Evolutionary conservation across 2,888 invertebrate species (phyloP).

Genomic region (Coronaproctus castanopsis): DNA sequence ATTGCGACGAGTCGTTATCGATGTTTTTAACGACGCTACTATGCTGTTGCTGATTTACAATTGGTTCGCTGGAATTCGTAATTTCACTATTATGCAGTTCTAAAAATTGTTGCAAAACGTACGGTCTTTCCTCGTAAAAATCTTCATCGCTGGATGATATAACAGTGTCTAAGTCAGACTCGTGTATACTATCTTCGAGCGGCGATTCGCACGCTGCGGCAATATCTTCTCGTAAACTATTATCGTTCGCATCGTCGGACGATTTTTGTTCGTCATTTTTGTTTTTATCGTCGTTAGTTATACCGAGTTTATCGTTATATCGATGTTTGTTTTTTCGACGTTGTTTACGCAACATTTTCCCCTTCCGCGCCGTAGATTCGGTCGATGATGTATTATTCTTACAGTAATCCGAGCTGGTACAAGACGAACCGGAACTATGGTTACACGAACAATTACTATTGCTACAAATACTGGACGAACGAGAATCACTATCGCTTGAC

Average conservation of each 20-base stretch:
- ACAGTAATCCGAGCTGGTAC: conserved; percentile 22
- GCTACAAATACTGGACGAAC: conserved; percentile 56
- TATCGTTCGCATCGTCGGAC: conserved; percentile 16
- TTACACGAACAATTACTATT: conserved; percentile 61
- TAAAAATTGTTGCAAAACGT: neutral
- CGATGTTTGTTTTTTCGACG: conserved; percentile 18
- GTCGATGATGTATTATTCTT: too few species aligned
- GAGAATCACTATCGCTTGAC: conserved; percentile 53
- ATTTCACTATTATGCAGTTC: too few species aligned
- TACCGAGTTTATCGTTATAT: too few species aligned
- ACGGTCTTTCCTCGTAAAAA: conserved; percentile 67
- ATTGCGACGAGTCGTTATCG: neutral
- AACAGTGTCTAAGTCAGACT: conserved; percentile 66
- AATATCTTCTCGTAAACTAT: conserved; percentile 29
- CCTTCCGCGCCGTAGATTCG: neutral
- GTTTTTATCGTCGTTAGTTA: conserved; percentile 12
- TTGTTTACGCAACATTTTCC: neutral
- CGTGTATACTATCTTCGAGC: conserved; percentile 24
- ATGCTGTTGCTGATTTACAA: neutral
- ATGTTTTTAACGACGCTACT: neutral
- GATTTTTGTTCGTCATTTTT: conserved; percentile 11
- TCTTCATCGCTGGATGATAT: conserved; percentile 74
- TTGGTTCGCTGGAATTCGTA: neutral
- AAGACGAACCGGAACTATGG: conserved; percentile 47
- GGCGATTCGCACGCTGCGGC: conserved; percentile 4